A percentile compares a stretch with the other conserved stretches of the same genome.
These are phyloP conservation scores for Distichodus sexfasciatus DNA, from an alignment of 2,797 vertebrate genomes.

Conservation along the genomic window DNA sequence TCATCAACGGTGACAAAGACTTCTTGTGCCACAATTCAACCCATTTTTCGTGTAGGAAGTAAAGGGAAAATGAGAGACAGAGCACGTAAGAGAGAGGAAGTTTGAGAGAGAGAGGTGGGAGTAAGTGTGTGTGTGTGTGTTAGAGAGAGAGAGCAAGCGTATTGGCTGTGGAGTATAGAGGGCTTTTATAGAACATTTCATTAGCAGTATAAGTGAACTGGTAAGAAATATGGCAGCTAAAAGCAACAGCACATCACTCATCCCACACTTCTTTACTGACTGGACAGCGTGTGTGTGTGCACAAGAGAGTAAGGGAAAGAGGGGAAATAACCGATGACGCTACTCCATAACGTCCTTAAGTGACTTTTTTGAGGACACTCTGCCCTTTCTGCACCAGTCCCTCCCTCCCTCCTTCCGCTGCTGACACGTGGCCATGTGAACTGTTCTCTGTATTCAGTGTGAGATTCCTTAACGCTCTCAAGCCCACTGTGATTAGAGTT, in stretches of 20 bases:
- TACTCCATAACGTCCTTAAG: slow-evolving; percentile 32
- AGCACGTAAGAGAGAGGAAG: too few species aligned
- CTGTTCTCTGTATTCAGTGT: neutral
- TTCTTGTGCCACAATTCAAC: neutral
- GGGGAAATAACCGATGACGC: neutral
- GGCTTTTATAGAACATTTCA: slow-evolving; percentile 41
- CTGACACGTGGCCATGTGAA: slow-evolving; percentile 2
- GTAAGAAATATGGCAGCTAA: slow-evolving; percentile 35
- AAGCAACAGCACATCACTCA: slow-evolving; percentile 53
- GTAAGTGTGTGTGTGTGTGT: neutral
- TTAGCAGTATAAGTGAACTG: slow-evolving; percentile 44
- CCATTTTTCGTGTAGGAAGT: neutral
- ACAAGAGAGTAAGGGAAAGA: slow-evolving; percentile 36
- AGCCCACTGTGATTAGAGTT: neutral
- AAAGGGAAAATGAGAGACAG: too few species aligned
- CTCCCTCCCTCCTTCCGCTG: neutral
- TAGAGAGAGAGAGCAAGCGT: too few species aligned
- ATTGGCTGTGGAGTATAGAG: neutral
- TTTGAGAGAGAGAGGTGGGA: neutral
- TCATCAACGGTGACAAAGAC: neutral
- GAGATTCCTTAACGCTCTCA: neutral
- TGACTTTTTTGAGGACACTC: slow-evolving; percentile 16
- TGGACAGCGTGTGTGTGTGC: neutral
- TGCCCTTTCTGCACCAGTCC: neutral
- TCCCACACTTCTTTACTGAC: neutral